phyloP scores from a whole-genome alignment of 2,797 vertebrate species.

The Clarias pachynema region DNA sequence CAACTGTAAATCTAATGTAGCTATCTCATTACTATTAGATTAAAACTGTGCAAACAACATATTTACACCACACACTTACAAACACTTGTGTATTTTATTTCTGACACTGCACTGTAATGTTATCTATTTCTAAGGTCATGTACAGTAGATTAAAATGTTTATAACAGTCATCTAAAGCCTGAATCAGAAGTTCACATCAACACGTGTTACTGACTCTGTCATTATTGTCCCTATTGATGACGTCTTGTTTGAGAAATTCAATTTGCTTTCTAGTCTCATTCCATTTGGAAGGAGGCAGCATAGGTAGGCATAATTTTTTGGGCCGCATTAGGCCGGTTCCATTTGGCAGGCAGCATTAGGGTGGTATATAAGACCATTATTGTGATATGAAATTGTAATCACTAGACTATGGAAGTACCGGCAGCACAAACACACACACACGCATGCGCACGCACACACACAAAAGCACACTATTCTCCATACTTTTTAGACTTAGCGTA shows the following conservation, averaged over 20 bases:
- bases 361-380: background rate
- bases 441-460: background rate
- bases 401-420: background rate
- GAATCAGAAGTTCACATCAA: background rate
- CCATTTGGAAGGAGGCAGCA: background rate
- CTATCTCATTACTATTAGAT: background rate
- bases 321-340: background rate
- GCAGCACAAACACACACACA: background rate
- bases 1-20: background rate
- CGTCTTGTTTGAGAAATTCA: background rate
- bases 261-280: background rate
- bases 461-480: background rate
- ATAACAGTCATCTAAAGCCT: background rate
- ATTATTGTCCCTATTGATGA: background rate
- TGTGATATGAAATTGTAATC: background rate
- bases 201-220: background rate
- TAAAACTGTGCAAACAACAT: background rate
- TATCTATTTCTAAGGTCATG: background rate
- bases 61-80: background rate
- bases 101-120: background rate
- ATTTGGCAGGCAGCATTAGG: background rate
- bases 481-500: constrained; percentile 5
- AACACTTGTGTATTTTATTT: background rate
- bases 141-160: background rate
- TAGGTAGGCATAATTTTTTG: background rate